Percentiles rank a stretch among this genome's conserved stretches.
Conservation (phyloP, 2,113 vertebrate species). For the Noctilio leporinus region DNA sequence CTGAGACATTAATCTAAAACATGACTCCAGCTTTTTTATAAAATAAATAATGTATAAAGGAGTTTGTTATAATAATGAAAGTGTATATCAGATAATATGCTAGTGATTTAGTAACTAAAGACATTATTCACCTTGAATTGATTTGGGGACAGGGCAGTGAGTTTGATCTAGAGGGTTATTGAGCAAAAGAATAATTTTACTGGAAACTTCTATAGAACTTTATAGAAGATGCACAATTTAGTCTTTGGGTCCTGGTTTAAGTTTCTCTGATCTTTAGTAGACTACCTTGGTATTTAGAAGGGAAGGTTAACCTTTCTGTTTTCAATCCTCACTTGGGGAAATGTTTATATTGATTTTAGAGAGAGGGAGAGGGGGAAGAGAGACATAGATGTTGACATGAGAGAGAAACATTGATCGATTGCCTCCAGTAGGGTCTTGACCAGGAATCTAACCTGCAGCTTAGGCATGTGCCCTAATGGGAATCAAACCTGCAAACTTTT, state of each 20-base stretch:
- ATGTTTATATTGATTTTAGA: too few relatives aligned
- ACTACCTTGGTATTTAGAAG: neutral
- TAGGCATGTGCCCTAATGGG: too few relatives aligned
- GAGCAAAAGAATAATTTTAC: neutral
- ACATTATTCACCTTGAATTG: conserved; percentile 66
- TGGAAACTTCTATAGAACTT: neutral
- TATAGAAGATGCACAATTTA: neutral
- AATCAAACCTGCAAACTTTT: too few relatives aligned
- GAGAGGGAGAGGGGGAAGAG: too few relatives aligned
- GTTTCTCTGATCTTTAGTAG: neutral
- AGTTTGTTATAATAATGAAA: conserved; percentile 63
- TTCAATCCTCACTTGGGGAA: too few relatives aligned
- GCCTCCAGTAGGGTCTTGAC: too few relatives aligned
- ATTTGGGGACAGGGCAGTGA: conserved; percentile 30
- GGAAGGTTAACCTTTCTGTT: neutral
- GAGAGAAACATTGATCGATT: too few relatives aligned
- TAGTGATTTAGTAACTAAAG: conserved; percentile 60
- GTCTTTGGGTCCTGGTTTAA: neutral
- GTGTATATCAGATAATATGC: conserved; percentile 67
- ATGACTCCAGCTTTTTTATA: conserved; percentile 77
- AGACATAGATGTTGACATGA: too few relatives aligned
- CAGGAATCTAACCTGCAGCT: too few relatives aligned
- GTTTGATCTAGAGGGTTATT: neutral
- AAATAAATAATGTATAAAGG: conserved; percentile 66
- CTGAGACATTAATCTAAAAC: conserved; percentile 71